Evolutionary conservation across 2,797 vertebrate species (phyloP).

Genomic region (Triplophysa yarkandensis): DNA sequence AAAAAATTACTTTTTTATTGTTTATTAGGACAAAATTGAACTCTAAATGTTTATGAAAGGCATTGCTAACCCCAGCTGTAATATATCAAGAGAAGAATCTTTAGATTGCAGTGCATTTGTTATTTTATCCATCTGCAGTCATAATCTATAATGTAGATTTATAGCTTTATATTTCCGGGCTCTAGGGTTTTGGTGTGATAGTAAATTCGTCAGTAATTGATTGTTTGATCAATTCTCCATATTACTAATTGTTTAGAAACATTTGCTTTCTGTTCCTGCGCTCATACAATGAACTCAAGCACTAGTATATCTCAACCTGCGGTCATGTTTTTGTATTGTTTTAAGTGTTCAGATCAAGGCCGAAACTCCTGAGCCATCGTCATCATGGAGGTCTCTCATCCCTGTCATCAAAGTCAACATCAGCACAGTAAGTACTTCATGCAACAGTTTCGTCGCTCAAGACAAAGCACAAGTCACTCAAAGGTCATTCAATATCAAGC

Average conservation of each 20-base stretch:
- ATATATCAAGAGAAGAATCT: not conserved
- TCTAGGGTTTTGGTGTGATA: not conserved
- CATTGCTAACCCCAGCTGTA: not conserved
- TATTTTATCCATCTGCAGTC: not conserved
- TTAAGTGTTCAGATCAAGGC: constrained; percentile 88
- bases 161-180: not conserved
- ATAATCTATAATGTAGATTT: not conserved
- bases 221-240: not conserved
- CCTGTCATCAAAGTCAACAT: constrained; percentile 98
- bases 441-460: not conserved
- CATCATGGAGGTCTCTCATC: constrained; percentile 97
- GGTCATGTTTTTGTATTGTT: constrained; percentile 22
- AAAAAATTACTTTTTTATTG: too few relatives aligned
- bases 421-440: constrained; percentile 86
- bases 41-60: not conserved
- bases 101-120: not conserved
- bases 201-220: not conserved
- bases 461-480: not conserved
- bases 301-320: not conserved
- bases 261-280: not conserved
- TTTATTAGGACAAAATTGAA: not conserved
- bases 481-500: too few relatives aligned
- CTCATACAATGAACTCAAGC: not conserved
- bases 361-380: constrained; percentile 88
- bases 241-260: not conserved